Base-by-base conservation (phyloP, 92 coral and sea anemone species). In the Epizoanthus ramosus region DNA sequence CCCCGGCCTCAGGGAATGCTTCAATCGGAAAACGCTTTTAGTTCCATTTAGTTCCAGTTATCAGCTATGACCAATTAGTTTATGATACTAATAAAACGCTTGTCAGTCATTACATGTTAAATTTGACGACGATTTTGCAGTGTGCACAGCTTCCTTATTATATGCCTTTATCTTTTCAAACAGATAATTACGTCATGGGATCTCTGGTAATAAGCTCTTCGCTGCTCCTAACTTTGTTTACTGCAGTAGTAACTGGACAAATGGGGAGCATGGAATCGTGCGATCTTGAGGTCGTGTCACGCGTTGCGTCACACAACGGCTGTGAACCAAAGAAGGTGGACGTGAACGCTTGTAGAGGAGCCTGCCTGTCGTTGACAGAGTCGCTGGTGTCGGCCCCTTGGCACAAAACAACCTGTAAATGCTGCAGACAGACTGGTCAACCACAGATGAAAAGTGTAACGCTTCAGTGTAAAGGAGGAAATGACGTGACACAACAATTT, bases 281-380 rank as follows among this genome's bases (percentile, higher is more conserved):
- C 64, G 84, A 74, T 3, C 80, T 50, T 6, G 87, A 61, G 53
- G 39, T 74, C 8, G 84, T 88, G 53, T 52, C 79, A 60, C 83
- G 76, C 24, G 33, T 31, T 33, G 88, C 85, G 15, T 74, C 86
- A 19, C 84, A 74, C 8, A 63, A 85, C 6, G 90, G 92, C 17
- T 91, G 95, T 63, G 84, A 72, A 22, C 5, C 85, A 15, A 69
- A 86, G 61, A 59, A 23, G 25, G 67, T 91, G 28, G 58, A 63
- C 8, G 88, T 91, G 14, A 58, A 87, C 0, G 86, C 76, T 4
- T 91, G 95, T 63, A 80, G 86, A n/a, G 95, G 95, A 25, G 73
- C 88, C 7, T 91, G 95, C 52, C 50, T 85, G 18, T 91, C 95
- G 52, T 65, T 73, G 3, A 85, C 90, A 61, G 87, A 57, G 9